Evolutionary conservation across 1,140 invertebrate species (phyloP).

Genomic region (Drosophila leontia): DNA sequence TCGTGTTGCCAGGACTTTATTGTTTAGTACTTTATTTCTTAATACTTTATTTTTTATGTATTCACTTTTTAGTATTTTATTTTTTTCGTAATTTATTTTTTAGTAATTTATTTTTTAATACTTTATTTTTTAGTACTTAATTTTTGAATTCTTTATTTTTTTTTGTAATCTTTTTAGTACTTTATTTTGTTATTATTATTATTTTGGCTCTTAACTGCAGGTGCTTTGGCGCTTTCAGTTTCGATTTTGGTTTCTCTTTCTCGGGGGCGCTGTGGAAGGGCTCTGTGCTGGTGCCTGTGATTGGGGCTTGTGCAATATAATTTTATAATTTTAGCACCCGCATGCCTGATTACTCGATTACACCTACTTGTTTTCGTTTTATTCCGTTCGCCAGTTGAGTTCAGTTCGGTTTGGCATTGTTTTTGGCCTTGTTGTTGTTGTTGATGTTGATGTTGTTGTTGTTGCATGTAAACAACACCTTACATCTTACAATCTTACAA

Average conservation of each 20-base stretch:
- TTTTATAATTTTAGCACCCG: slow-evolving; percentile 76
- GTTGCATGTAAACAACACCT: slow-evolving; percentile 79
- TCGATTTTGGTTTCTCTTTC: slow-evolving; percentile 6
- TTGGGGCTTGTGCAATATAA: slow-evolving; percentile 63
- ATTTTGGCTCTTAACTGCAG: background rate
- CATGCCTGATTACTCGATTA: slow-evolving; percentile 76
- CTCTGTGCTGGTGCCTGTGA: slow-evolving; percentile 6
- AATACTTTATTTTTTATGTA: background rate
- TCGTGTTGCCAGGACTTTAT: background rate
- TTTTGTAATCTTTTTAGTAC: too few species aligned
- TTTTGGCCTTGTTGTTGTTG: slow-evolving; percentile 26
- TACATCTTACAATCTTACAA: slow-evolving; percentile 50
- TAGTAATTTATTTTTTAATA: background rate
- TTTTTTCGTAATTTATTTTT: too few species aligned
- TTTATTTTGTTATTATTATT: background rate
- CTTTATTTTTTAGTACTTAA: too few species aligned
- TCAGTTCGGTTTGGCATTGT: slow-evolving; percentile 17
- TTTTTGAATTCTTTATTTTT: too few species aligned
- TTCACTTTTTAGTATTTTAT: too few species aligned
- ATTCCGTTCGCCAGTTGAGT: slow-evolving; percentile 10
- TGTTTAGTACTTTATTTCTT: too few species aligned
- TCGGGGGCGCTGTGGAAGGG: background rate
- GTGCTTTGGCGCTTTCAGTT: background rate
- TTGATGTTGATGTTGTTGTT: slow-evolving; percentile 27
- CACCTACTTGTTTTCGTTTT: slow-evolving; percentile 46